Conservation (phyloP, 2,888 invertebrate genomes). For the Cancer borealis region DNA sequence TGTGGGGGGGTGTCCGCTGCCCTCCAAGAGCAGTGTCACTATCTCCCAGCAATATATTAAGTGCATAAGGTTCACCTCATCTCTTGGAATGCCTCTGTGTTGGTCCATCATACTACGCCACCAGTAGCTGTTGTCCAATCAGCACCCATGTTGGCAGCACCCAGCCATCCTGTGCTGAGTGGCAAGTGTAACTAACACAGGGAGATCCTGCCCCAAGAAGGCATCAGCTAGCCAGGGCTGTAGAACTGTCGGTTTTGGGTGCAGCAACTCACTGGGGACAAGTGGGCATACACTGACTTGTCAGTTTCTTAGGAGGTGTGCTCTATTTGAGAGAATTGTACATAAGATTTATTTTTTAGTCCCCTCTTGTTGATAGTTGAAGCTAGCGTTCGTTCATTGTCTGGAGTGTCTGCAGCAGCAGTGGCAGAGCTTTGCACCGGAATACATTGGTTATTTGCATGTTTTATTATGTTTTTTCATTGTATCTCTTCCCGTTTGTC, state of each 20-base stretch:
- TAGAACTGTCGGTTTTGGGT: background rate
- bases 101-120: background rate
- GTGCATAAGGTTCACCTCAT: conserved; percentile 35
- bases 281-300: conserved; percentile 33
- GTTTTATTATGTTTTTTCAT: background rate
- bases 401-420: conserved; percentile 58
- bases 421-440: conserved; percentile 58
- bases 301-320: conserved; percentile 45
- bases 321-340: conserved; percentile 66
- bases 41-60: conserved; percentile 40
- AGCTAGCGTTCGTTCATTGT: conserved; percentile 60
- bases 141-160: background rate
- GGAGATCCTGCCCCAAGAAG: background rate
- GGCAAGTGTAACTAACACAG: background rate
- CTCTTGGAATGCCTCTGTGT: conserved; percentile 17
- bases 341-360: conserved; percentile 75
- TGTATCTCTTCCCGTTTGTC: background rate
- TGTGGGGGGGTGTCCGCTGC: background rate
- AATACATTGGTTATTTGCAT: background rate
- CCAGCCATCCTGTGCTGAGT: background rate
- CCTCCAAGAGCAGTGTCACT: conserved; percentile 23
- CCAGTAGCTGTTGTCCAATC: background rate
- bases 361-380: conserved; percentile 71
- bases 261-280: background rate
- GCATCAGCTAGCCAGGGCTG: background rate